Conservation (phyloP, 2,113 vertebrate species). For the Boulengeromyrus knoepffleri region DNA sequence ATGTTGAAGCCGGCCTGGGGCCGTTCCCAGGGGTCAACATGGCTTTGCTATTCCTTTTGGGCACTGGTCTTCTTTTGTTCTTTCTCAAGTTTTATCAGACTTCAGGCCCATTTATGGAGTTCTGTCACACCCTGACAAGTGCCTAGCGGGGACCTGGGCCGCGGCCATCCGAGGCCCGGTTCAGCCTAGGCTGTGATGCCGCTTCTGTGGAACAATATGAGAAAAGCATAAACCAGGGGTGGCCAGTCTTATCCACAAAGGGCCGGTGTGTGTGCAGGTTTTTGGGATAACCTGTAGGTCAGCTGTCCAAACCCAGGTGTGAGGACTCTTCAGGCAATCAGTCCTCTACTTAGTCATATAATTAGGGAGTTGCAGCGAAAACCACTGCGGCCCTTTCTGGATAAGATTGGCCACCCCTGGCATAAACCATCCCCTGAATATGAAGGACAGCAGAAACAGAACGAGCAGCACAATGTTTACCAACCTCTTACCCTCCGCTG, state of each 20-base stretch:
- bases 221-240: neutral
- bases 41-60: slow-evolving; percentile 24
- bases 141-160: neutral
- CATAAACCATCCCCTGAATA: neutral
- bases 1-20: neutral
- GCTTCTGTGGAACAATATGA: neutral
- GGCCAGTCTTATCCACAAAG: neutral
- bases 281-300: no score
- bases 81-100: slow-evolving; percentile 29
- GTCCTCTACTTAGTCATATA: no score
- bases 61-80: neutral
- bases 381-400: no score
- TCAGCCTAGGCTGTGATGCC: neutral
- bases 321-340: no score
- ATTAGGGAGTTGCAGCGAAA: no score
- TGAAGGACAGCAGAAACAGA: neutral
- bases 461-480: neutral
- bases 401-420: no score
- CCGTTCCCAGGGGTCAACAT: slow-evolving; percentile 12
- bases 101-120: slow-evolving; percentile 21
- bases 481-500: neutral
- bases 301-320: no score
- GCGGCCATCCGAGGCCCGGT: no score
- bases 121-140: slow-evolving; percentile 36
- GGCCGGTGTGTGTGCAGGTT: no score